Base-by-base conservation (phyloP, 2,113 vertebrate genomes). In the Blennius ocellaris region DNA sequence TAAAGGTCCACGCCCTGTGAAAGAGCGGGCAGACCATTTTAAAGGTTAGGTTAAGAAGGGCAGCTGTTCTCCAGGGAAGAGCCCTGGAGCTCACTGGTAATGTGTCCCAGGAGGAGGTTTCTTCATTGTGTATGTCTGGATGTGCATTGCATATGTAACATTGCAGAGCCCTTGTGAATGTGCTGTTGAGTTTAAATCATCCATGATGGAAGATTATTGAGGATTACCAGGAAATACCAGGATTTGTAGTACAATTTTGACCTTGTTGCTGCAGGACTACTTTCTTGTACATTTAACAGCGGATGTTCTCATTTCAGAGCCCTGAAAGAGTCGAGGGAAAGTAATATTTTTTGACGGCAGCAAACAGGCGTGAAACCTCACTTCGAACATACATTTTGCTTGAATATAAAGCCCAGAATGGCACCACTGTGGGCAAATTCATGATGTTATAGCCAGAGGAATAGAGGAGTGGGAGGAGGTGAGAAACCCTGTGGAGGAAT, bases 1-100 rank as follows among this genome's bases (percentile, higher is more conserved):
- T 36, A 39, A 59, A 49, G 2, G 1, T 17, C 43, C 43, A 15
- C 50, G 17, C 40, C 45, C 21, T 36, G n/a, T 53, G 36, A 70
- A 16, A n/a, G 36, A 50, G 11, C n/a, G 60, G 17, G 45, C 38
- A 49, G 30, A 61, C 7, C 45, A 59, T 4, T 30, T 60, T 45
- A 58, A 70, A 76, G 70, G 65, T 71, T 53, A 15, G n/a, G 43
- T 62, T 45, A 43, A 69, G 39, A 65, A 44, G 51, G 41, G 51
- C 63, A 65, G 43, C 47, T n/a, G 8, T 44, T 45, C 72, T 77
- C 66, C 14, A 21, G 64, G 62, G 79, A 82, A 36, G 57, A 57
- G 57, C n/a, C 73, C 50, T 61, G 7, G 0, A 52, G 39, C 15
- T 73, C 50, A 40, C 12, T 57, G 15, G 41, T 78, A 66, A 78